Base-by-base conservation (phyloP, 1,140 invertebrate genomes). In the Zaprionus gabonicus region DNA sequence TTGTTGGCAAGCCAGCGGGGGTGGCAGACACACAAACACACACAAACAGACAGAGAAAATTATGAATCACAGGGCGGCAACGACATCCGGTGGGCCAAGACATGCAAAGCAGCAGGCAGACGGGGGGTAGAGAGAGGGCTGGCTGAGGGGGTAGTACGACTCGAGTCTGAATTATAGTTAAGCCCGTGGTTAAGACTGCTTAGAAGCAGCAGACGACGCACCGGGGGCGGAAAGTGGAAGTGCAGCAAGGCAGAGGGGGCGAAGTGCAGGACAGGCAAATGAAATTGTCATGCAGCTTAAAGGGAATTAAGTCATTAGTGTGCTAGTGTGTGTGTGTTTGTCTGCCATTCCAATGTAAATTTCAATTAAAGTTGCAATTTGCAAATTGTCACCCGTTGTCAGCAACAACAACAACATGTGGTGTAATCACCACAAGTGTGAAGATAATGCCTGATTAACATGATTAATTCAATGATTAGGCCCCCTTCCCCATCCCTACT, bases 301-400 rank as follows among this genome's bases (percentile, higher is more conserved):
- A 71, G 69, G 85, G 81, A 90, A 88, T 88, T 90, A 90, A 88
- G 85, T 84, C 78, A 81, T 88, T 88, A 88, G 66, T 66, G 59
- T 76, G 46, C 46, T 38, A 38, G 38, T 41, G 25, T 17, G 63
- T 71, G 49, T 44, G 49, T 68, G 51, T 53, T 46, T 25, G n/a
- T 38, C 15, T 36, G 23, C 9, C 60, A 25, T 66, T 41, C 53
- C 55, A 38, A 68, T 86, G 82, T 78, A 69, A 56, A 59, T 88
- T 76, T 88, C 85, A 88, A 90, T 88, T 88, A 88, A 90, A 71
- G 66, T 78, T 73, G 85, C 85, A 90, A 81, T 90, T 90, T 76
- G 85, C 81, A 88, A 88, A 81, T 84, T 90, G 85, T 88, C 85
- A 71, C 56, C 66, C 66, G 66, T 34, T 28, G 23, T 27, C 49